Base-by-base conservation (phyloP, 2,113 vertebrate genomes). In the Cottus gobio region DNA sequence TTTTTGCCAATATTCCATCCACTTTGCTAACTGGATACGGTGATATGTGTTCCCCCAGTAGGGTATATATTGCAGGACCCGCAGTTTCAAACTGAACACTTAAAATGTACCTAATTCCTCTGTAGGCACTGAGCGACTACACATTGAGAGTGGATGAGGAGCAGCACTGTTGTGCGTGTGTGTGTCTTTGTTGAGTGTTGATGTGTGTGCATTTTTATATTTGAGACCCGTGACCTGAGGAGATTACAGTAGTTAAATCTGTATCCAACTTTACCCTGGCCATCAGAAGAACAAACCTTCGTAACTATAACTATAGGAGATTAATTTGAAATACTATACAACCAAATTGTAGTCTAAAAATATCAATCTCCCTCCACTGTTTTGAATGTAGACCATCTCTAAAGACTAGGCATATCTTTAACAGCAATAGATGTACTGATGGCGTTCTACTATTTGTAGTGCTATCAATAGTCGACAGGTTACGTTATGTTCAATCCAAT, bases 1-100 rank as follows among this genome's bases (percentile, higher is more conserved):
- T 99, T 98, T 93, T 98, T 97, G 95, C 95, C 95, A 95, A 94
- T 87, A 95, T 98, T 98, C 97, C 97, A 77, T 97, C 96, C 91
- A 87, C 97, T 98, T 99, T 99, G 97, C 95, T 93, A 96, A 94
- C 94, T 95, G 96, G 96, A 95, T 58, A 73, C 96, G 95, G 96
- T 97, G 97, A 97, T 97, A 97, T 98, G 97, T 98, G 97, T 95
- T 95, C 92, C 93, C 93, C 87, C 72, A 79, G 34, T 75, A 75
- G 63, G 80, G 44, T 64, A 13, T 89, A 84, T 86, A 85, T 85
- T 67, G 77, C 63, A 80, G 30, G 71, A 31, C 31, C 61, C 37
- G 69, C 72, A 76, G 71, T 77, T 48, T 24, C 31, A 62, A 63
- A 36, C 50, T 39, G 42, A 85, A 77, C 61, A 16, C 73, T 78